Evolutionary conservation across 2,797 vertebrate genomes (phyloP).

Genomic region (Craterocephalus amniculus): DNA sequence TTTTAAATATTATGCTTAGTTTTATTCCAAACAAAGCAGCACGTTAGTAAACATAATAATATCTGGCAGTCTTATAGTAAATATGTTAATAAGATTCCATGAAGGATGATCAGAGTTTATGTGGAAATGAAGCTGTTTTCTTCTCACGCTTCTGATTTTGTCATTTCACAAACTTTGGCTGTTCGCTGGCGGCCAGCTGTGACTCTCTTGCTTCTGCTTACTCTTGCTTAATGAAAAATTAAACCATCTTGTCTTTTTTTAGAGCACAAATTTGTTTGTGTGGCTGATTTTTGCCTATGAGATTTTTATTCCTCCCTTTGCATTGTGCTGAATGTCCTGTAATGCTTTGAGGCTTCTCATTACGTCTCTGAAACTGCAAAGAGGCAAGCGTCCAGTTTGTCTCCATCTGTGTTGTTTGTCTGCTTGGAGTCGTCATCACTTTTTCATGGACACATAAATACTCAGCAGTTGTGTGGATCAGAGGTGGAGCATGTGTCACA

Average conservation of each 20-base stretch:
- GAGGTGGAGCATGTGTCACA: background rate
- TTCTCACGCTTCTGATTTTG: background rate
- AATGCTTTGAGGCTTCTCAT: background rate
- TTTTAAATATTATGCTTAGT: background rate
- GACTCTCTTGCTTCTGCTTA: conserved; percentile 11
- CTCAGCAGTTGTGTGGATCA: background rate
- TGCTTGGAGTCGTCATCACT: background rate
- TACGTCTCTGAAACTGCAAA: background rate
- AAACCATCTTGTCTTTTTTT: background rate
- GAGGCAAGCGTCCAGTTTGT: background rate
- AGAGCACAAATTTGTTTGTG: background rate
- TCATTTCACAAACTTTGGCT: background rate
- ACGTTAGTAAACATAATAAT: background rate
- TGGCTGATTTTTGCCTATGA: background rate
- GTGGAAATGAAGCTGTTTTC: background rate
- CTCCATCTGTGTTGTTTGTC: background rate
- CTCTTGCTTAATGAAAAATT: background rate
- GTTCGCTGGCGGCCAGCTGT: background rate
- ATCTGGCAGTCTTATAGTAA: background rate
- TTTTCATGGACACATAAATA: background rate
- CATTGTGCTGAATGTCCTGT: background rate
- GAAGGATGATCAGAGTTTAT: background rate
- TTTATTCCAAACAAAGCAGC: background rate
- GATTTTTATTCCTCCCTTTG: background rate
- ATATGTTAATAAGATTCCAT: background rate